Base-by-base conservation (phyloP, 64 coral and sea anemone species). In the Stylophora pistillata region DNA sequence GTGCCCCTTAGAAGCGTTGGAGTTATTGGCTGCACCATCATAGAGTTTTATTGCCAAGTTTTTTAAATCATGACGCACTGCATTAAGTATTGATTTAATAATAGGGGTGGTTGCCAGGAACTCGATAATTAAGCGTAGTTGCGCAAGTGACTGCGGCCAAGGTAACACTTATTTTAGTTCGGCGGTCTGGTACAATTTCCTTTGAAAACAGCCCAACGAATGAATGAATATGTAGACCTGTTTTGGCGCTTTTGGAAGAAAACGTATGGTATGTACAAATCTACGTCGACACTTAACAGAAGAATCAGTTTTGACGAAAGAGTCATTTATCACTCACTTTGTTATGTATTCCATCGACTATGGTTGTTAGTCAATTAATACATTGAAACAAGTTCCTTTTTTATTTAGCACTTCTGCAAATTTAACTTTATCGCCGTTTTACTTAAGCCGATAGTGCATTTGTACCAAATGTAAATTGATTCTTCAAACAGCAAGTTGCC, bases 31-130 rank as follows among this genome's bases (percentile, higher is more conserved):
- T 53, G 80, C n/a, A 9, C 1, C 7, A 47, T 47, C 37, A 34
- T 13, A 18, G 58, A 20, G 14, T 20, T 52, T 83, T 13, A 83
- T 83, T 83, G 80, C 60, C 33, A 53, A 33, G 20, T 52, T 52
- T 69, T 6, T 14, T 1, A 4, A 53, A 23, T 64, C n/a, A 20
- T 83, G 80, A 83, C 80, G 80, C 30, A 83, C 80, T 37, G 68
- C 64, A 10, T 83, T 69, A 16, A 34, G 58, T 66, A 83, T 69
- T 69, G 33, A 66, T 62, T 83, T 83, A 68, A 30, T 33, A 23
- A 83, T 66, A 69, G 68, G 80, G 80, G 61, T 12, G 59, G 64
- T 83, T 83, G 80, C 80, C 80, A 83, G 80, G 28, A 83, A 83
- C 30, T 83, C 0, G 53, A 34, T 68, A 33, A 68, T 83, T 69